Base-by-base conservation (phyloP, 2,113 vertebrate genomes). In the Caracal caracal region DNA sequence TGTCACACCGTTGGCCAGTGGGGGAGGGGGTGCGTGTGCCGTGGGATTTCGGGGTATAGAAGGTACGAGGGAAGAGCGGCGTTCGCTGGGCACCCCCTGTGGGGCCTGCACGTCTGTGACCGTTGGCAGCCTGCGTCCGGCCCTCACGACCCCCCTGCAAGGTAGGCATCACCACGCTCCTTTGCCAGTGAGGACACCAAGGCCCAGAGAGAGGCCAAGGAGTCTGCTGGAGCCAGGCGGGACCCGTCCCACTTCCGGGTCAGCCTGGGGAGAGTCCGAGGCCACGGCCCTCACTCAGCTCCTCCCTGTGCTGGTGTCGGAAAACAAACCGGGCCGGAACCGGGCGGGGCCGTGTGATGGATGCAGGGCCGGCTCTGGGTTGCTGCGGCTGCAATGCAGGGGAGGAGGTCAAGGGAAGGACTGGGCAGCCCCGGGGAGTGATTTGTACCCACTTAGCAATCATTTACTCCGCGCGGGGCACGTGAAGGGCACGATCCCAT, bases 401-500 rank as follows among this genome's bases (percentile, higher is more conserved):
- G 37, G 56, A 37, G 66, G 81, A 35, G 33, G 17, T 37, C 10
- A 0, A 15, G 26, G 78, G 73, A 40, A 83, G 86, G 66, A 26
- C n/a, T 19, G 43, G 10, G 65, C 43, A 7, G 75, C 35, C 65
- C 10, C 6, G 2, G 17, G 17, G 30, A n/a, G n/a, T 10, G 2
- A 43, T 6, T 5, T 4, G 3, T 1, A 0, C 33, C 63, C 63
- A 19, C 33, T 28, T 3, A 33, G 11, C 3, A 16, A 5, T 30
- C 19, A 13, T 47, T 40, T 5, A 8, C 33, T 15, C 33, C 47
- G 51, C 6, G 35, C 59, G 28, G 16, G 82, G 78, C 79, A 24
- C 0, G 6, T 6, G 75, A 7, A 3, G 0, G 9, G 26, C 43
- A 3, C 0, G 0, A 28, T 20, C 71, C n/a, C 30, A 1, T 65